Evolutionary conservation across 1,140 invertebrate genomes (phyloP).

Genomic region (Drosophila orosa): DNA sequence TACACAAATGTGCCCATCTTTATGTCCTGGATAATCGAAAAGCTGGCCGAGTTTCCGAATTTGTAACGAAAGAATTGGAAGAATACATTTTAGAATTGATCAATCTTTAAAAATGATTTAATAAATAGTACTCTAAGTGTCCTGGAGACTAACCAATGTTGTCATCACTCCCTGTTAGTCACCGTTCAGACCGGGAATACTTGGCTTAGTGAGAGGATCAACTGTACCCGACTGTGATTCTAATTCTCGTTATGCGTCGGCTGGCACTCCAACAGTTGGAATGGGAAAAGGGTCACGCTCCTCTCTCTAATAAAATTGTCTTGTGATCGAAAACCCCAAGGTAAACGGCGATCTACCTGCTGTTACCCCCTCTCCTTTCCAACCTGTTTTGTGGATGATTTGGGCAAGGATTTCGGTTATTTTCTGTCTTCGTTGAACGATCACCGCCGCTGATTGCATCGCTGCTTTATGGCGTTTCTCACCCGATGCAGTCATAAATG

Average conservation of each 20-base stretch:
- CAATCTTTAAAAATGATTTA: background rate
- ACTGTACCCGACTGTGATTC: slow-evolving; percentile 21
- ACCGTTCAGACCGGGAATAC: background rate
- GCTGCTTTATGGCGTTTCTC: slow-evolving; percentile 61
- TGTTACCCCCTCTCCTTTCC: slow-evolving; percentile 13
- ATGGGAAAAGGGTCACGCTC: slow-evolving; percentile 56
- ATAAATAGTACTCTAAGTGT: background rate
- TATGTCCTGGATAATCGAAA: slow-evolving; percentile 6
- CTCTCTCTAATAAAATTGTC: slow-evolving; percentile 71
- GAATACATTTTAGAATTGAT: background rate
- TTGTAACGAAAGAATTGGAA: background rate
- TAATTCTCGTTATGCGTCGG: slow-evolving; percentile 9
- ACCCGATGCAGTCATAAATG: slow-evolving; percentile 78
- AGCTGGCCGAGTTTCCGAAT: background rate
- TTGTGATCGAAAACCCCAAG: slow-evolving; percentile 74
- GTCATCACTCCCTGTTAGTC: background rate
- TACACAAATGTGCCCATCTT: background rate
- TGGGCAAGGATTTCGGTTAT: slow-evolving; percentile 46
- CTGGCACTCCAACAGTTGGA: background rate
- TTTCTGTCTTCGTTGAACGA: slow-evolving; percentile 51
- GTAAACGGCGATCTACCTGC: slow-evolving; percentile 61
- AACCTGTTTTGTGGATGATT: slow-evolving; percentile 73
- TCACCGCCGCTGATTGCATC: slow-evolving; percentile 47
- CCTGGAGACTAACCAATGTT: too few species aligned
- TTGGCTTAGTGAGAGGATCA: background rate